Conservation (phyloP, 2,888 invertebrate genomes). For the Aromia moschata region DNA sequence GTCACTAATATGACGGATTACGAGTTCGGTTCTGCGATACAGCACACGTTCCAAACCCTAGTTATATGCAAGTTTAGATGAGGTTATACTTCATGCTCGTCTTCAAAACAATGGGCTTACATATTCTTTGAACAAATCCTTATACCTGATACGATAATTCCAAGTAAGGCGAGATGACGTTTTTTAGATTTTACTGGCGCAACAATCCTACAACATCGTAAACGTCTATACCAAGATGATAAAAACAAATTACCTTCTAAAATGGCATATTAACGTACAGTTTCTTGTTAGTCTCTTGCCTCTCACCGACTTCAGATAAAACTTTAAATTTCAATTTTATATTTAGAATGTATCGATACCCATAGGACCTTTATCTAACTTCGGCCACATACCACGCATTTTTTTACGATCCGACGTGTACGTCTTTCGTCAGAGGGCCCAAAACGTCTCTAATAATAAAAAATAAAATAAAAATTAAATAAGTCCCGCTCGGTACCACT, state of each 20-base stretch:
- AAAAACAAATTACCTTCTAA: background rate
- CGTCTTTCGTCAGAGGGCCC: too few species aligned
- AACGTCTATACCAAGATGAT: background rate
- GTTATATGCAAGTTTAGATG: too few species aligned
- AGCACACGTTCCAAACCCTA: too few species aligned
- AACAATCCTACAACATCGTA: background rate
- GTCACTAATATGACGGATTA: too few species aligned
- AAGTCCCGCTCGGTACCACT: background rate
- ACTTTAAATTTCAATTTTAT: constrained; percentile 17
- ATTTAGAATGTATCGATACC: constrained; percentile 14
- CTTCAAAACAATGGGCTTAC: too few species aligned
- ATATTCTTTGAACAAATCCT: too few species aligned
- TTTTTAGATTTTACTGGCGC: too few species aligned
- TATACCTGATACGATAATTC: too few species aligned
- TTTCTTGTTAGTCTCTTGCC: too few species aligned
- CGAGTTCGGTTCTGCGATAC: too few species aligned
- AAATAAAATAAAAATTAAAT: constrained; percentile 9
- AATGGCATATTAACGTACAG: background rate
- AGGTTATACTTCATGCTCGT: too few species aligned
- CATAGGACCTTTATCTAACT: constrained; percentile 2
- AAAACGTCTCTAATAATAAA: constrained; percentile 8
- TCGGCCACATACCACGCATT: constrained; percentile 9
- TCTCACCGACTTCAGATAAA: constrained; percentile 13
- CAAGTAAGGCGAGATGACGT: too few species aligned
- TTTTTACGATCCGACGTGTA: background rate